phyloP scores from a whole-genome alignment of 2,113 vertebrate genomes.

The Paralichthys olivaceus region DNA sequence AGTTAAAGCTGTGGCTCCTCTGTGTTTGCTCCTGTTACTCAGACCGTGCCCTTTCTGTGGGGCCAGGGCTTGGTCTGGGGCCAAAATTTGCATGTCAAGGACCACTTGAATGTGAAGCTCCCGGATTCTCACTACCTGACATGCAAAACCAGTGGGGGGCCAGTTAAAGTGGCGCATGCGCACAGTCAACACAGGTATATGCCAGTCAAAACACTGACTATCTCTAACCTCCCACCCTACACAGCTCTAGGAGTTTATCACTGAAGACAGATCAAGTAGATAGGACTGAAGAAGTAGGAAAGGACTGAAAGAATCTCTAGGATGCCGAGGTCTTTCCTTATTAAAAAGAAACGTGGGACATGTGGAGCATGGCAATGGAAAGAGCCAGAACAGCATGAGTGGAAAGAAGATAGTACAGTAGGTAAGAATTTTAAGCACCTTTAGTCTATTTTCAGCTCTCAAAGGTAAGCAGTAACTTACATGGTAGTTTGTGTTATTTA shows the following conservation, averaged over 20 bases:
- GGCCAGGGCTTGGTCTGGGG: conserved; percentile 62
- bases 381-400: conserved; percentile 59
- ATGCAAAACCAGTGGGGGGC: conserved; percentile 84
- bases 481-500: neutral
- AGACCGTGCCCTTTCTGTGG: conserved; percentile 72
- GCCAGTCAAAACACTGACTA: conserved; percentile 54
- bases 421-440: conserved; percentile 55
- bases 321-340: conserved; percentile 84
- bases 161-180: conserved; percentile 79
- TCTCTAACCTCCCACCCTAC: conserved; percentile 13
- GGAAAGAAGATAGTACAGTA: conserved; percentile 33
- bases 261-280: neutral
- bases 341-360: conserved; percentile 80
- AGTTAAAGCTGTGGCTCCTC: conserved; percentile 79
- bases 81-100: conserved; percentile 82
- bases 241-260: neutral
- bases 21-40: conserved; percentile 81
- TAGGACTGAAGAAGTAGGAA: neutral
- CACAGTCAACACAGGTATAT: conserved; percentile 78
- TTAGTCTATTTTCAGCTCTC: conserved; percentile 8
- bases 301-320: neutral
- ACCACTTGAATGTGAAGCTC: conserved; percentile 81
- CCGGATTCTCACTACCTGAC: conserved; percentile 83
- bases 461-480: neutral
- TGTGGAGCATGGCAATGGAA: conserved; percentile 77